Conservation (phyloP, 2,888 invertebrate species). For the Crossocerus cetratus region DNA sequence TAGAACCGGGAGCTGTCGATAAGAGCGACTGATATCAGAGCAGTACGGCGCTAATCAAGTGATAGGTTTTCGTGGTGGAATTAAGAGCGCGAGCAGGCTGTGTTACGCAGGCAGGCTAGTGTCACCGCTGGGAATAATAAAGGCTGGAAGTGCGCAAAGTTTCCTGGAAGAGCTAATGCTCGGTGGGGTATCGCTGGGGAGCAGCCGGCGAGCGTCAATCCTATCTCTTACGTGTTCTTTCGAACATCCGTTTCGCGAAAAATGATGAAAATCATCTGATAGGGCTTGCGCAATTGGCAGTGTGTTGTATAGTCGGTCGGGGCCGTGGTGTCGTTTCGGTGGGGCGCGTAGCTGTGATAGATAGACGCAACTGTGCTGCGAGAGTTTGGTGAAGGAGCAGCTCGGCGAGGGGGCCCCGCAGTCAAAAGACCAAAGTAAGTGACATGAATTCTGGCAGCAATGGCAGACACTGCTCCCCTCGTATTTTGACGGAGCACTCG, state of each 20-base stretch:
- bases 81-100: constrained; percentile 13
- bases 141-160: constrained; percentile 7
- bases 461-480: constrained; percentile 28
- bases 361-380: not conserved
- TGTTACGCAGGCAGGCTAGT: not conserved
- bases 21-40: constrained; percentile 1
- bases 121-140: constrained; percentile 23
- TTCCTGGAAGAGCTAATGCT: constrained; percentile 7
- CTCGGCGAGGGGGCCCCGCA: constrained; percentile 6
- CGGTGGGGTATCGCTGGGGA: not conserved
- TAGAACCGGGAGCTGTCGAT: constrained; percentile 17
- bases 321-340: constrained; percentile 25
- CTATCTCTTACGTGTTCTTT: constrained; percentile 63
- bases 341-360: constrained; percentile 6
- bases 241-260: constrained; percentile 61
- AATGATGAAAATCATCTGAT: constrained; percentile 60
- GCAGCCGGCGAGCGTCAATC: constrained; percentile 32
- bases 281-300: constrained; percentile 46
- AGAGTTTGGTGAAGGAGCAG: constrained; percentile 16
- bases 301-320: constrained; percentile 31
- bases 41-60: constrained; percentile 53
- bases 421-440: constrained; percentile 39
- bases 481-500: constrained; percentile 25
- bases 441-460: constrained; percentile 41
- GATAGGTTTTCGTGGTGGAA: constrained; percentile 27